Base-by-base conservation (phyloP, 2,113 vertebrate genomes). In the Tragelaphus buxtoni region DNA sequence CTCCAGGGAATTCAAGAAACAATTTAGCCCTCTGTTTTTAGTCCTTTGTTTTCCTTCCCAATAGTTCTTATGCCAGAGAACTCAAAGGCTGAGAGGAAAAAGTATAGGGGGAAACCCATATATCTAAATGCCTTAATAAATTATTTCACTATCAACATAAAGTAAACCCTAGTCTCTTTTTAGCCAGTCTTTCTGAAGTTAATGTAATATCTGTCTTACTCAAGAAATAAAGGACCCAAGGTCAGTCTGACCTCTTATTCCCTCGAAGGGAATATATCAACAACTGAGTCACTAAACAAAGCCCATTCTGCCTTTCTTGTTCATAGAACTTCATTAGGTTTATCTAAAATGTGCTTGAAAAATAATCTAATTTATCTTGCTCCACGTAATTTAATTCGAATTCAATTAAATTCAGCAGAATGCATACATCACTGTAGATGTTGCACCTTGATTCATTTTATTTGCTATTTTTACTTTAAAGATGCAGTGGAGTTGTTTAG, bases 301-400 rank as follows among this genome's bases (percentile, higher is more conserved):
- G 16, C 69, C 83, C 53, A 80, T 65, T 58, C 47, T 95, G 49
- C 79, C 76, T 92, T 87, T 96, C 63, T 85, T 22, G 7, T n/a
- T 47, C 56, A 76, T 83, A 93, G 94, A 83, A 85, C 83, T 95
- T 93, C 1, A 0, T 81, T 56, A 94, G 56, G 47, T 98, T 92
- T 97, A 80, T 94, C 56, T 89, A 76, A 97, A 79, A 91, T 80
- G 39, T 35, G 49, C 88, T 96, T 97, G 80, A 72, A 81, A 80
- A 98, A 94, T 56, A 97, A 91, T 97, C 95, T n/a, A 87, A 92
- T 97, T 97, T 97, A 53, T 97, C 61, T 97, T 97, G 28, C 4
- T 86, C 30, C 83, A 96, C 90, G 28, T 83, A 91, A 95, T 98
- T 97, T 94, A 97, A 98, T 95, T 96, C 83, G 42, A 97, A 63